Conservation (phyloP, 92 coral and sea anemone species). For the Heteractis magnifica region DNA sequence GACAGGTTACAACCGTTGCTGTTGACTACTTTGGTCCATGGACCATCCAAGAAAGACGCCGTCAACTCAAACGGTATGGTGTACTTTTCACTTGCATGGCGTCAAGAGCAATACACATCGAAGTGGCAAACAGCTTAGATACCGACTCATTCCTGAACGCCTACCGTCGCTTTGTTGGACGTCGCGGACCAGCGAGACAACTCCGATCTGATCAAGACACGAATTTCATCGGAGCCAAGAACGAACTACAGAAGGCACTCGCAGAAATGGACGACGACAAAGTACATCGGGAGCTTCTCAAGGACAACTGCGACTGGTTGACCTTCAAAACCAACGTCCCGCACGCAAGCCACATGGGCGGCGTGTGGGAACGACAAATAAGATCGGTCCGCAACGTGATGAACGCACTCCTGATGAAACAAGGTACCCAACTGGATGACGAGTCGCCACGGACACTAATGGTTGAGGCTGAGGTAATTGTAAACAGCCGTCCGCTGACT, state of each 20-base stretch:
- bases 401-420: conserved; percentile 1
- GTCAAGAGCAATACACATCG: conserved; percentile 10
- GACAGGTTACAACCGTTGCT: conserved; percentile 27
- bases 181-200: conserved; percentile 17
- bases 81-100: neutral
- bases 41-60: conserved; percentile 9
- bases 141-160: too few relatives aligned
- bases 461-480: conserved; percentile 13
- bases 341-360: too few relatives aligned
- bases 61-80: conserved; percentile 10
- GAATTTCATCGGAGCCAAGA: conserved; percentile 22
- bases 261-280: conserved; percentile 9
- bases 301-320: conserved; percentile 32
- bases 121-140: conserved; percentile 1
- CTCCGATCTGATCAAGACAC: conserved; percentile 19
- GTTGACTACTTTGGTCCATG: conserved; percentile 36
- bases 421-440: neutral
- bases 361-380: neutral
- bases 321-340: neutral
- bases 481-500: neutral
- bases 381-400: conserved; percentile 18
- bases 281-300: neutral
- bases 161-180: too few relatives aligned
- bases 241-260: conserved; percentile 24
- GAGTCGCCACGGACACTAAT: conserved; percentile 11